Evolutionary conservation across 2,113 vertebrate species (phyloP).

Genomic region (Podocnemis expansa): DNA sequence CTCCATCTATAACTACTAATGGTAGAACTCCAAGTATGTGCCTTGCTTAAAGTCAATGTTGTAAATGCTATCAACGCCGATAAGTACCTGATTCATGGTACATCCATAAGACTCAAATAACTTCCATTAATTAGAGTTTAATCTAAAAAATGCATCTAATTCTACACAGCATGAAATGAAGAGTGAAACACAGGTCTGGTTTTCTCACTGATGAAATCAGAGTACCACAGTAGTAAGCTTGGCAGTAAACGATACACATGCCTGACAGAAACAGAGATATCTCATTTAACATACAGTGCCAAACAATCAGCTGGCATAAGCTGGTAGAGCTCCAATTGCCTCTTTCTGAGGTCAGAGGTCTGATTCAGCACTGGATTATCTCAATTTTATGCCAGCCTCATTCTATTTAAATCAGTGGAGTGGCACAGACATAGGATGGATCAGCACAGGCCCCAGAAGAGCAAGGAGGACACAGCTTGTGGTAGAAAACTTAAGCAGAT

Average conservation of each 20-base stretch:
- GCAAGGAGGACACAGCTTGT: neutral
- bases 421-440: neutral
- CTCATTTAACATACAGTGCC: neutral
- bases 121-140: neutral
- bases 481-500: neutral
- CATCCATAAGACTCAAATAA: neutral
- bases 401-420: neutral
- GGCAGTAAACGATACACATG: neutral
- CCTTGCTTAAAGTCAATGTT: fast-evolving
- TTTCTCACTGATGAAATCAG: neutral
- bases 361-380: neutral
- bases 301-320: neutral
- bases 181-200: neutral
- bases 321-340: neutral
- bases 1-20: neutral
- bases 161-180: neutral
- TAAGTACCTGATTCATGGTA: neutral
- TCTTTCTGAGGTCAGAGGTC: too few species aligned
- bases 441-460: neutral
- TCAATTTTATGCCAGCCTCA: neutral
- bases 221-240: neutral
- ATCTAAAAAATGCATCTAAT: neutral
- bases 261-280: neutral
- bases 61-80: neutral
- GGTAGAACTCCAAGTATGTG: neutral